Conservation (phyloP, 2,797 vertebrate species). For the Pteropus rufus region DNA sequence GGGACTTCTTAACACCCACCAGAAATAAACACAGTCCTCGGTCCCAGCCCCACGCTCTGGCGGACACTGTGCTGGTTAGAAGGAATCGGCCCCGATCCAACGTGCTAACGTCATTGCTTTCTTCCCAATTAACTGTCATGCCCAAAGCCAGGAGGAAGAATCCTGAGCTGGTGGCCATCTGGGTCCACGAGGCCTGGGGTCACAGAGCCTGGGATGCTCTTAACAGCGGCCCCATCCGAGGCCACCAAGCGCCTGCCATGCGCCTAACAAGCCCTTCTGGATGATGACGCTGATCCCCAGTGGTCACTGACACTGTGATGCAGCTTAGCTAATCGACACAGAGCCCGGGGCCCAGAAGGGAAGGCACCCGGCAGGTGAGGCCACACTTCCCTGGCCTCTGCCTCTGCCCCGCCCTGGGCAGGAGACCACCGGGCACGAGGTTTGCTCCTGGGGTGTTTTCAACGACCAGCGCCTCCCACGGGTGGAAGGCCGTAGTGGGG, state of each 20-base stretch:
- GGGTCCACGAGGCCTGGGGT: background rate
- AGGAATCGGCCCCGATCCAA: too few relatives aligned
- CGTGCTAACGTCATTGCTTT: background rate
- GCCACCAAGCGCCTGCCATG: rapidly evolving
- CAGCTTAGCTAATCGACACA: background rate
- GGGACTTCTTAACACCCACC: too few relatives aligned
- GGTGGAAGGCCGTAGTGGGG: background rate
- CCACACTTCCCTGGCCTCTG: background rate
- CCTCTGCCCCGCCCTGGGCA: background rate
- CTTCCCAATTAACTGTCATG: background rate
- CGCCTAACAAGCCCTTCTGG: background rate
- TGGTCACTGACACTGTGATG: background rate
- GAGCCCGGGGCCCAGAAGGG: background rate
- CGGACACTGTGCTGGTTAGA: rapidly evolving
- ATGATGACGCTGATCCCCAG: background rate
- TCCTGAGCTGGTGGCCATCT: background rate
- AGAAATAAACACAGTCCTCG: rapidly evolving
- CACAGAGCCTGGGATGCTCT: rapidly evolving
- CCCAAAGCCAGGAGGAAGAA: background rate
- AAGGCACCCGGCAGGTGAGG: background rate
- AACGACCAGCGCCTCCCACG: rapidly evolving
- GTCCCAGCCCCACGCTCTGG: background rate
- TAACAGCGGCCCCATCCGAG: rapidly evolving
- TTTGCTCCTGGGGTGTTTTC: background rate
- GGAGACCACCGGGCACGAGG: background rate